phyloP scores from a whole-genome alignment of 2,797 vertebrate species.

The Brachymystax lenok region DNA sequence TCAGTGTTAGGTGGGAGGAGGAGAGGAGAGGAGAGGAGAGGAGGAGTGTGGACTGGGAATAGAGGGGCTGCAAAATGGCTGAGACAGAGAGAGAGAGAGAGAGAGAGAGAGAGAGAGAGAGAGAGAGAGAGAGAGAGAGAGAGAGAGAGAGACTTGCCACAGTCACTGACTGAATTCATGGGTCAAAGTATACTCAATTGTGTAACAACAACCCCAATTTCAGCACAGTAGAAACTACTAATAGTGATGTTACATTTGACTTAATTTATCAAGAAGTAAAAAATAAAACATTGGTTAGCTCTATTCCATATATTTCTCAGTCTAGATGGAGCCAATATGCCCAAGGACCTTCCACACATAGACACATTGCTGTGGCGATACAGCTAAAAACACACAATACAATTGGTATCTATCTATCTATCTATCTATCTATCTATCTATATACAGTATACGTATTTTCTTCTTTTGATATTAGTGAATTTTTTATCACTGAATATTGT shows the following conservation, averaged over 20 bases:
- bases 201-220: constrained; percentile 38
- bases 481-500: background rate
- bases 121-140: too few relatives aligned
- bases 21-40: background rate
- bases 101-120: too few relatives aligned
- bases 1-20: constrained; percentile 24
- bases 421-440: background rate
- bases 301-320: background rate
- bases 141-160: background rate
- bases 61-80: constrained; percentile 38
- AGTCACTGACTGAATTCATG: constrained; percentile 32
- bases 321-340: background rate
- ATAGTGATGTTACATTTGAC: constrained; percentile 34
- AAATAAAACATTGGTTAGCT: background rate
- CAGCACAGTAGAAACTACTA: constrained; percentile 8
- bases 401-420: background rate
- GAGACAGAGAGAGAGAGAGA: constrained; percentile 6
- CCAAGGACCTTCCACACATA: background rate
- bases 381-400: background rate
- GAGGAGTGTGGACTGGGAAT: background rate
- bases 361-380: background rate
- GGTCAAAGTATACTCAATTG: constrained; percentile 43
- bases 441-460: background rate
- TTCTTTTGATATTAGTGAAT: background rate
- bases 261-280: background rate